A percentile compares a stretch with the other conserved stretches of the same genome.
Evolutionary conservation across 2,113 vertebrate genomes (phyloP).

Genomic region (Oplegnathus fasciatus): DNA sequence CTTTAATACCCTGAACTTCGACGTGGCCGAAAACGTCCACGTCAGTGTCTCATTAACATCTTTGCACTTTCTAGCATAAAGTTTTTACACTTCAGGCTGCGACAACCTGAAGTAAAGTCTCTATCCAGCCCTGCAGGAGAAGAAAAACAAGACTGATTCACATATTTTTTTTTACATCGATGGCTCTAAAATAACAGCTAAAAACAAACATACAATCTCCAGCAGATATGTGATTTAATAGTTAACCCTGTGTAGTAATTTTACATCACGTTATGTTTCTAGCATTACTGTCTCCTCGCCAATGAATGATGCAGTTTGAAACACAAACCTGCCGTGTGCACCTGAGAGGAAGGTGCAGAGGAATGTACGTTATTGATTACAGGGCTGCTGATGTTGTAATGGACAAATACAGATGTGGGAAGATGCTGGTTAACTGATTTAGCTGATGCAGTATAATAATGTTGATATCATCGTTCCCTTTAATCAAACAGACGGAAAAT

Average conservation of each 20-base stretch:
- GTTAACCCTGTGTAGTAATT: slow-evolving; percentile 42
- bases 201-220: slow-evolving; percentile 40
- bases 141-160: not conserved
- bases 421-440: not conserved
- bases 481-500: not conserved
- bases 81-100: slow-evolving; percentile 10
- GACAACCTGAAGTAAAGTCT: slow-evolving; percentile 34
- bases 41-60: slow-evolving; percentile 39
- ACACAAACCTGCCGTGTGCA: not conserved
- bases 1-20: slow-evolving; percentile 59
- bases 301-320: not conserved
- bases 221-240: slow-evolving; percentile 63
- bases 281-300: not conserved
- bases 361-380: slow-evolving; percentile 23
- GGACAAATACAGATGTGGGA: slow-evolving; percentile 7
- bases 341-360: not conserved
- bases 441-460: slow-evolving; percentile 17
- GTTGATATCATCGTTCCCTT: slow-evolving; percentile 19
- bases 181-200: slow-evolving; percentile 30
- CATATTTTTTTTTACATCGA: no score
- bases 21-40: slow-evolving; percentile 20
- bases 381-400: slow-evolving; percentile 5
- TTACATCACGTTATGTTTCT: slow-evolving; percentile 13
- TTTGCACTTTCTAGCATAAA: slow-evolving; percentile 53
- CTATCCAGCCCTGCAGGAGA: slow-evolving; percentile 47